phyloP scores from a whole-genome alignment of 92 coral and sea anemone genomes.

The Epizoanthus fatuus region DNA sequence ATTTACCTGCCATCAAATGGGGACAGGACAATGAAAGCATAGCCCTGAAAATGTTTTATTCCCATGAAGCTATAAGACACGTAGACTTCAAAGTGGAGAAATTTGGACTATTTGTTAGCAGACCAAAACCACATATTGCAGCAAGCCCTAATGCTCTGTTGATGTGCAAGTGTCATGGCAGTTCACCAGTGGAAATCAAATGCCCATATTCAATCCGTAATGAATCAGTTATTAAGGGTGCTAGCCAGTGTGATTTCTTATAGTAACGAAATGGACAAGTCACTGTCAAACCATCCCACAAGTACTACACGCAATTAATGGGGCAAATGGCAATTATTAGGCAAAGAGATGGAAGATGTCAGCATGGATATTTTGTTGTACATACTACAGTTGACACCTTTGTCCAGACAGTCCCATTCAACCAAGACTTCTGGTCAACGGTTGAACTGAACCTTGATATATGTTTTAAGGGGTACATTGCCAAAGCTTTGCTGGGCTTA shows the following conservation, averaged over 20 bases:
- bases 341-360: constrained; percentile 17
- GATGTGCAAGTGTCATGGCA: constrained; percentile 34
- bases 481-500: too few relatives aligned
- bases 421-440: constrained; percentile 29
- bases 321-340: constrained; percentile 41
- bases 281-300: constrained; percentile 25
- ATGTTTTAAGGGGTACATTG: not conserved
- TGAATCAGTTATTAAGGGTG: constrained; percentile 31
- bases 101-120: constrained; percentile 5
- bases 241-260: constrained; percentile 9
- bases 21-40: too few relatives aligned
- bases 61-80: not conserved
- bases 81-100: constrained; percentile 13
- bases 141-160: constrained; percentile 24
- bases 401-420: constrained; percentile 32
- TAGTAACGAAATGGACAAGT: not conserved
- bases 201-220: constrained; percentile 35
- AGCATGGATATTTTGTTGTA: constrained; percentile 31
- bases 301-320: constrained; percentile 26
- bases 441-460: constrained; percentile 29
- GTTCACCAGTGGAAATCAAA: constrained; percentile 34
- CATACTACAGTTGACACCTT: constrained; percentile 23
- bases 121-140: not conserved
- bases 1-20: too few relatives aligned
- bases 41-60: too few relatives aligned